These are phyloP conservation scores for Lichenostomus cassidix DNA, from an alignment of 2,113 vertebrate species.

Conservation along the genomic window DNA sequence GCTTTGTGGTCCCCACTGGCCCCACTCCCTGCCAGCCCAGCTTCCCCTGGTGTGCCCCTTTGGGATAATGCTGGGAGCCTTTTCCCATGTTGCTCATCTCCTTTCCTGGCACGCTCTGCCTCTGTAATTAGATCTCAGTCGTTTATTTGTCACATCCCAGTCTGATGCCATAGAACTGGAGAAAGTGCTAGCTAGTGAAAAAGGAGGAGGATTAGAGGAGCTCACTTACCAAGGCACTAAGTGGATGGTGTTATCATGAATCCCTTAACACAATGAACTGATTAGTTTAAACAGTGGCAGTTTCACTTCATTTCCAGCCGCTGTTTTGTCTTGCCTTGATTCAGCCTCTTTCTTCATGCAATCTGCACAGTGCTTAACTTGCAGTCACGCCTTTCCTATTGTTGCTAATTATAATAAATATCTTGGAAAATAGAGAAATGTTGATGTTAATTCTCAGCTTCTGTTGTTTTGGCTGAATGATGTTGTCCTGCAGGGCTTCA, in stretches of 20 bases:
- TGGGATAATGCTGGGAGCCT: neutral
- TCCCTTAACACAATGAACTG: slow-evolving; percentile 38
- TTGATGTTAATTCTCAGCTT: neutral
- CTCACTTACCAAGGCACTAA: slow-evolving; percentile 16
- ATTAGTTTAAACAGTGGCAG: slow-evolving; percentile 35
- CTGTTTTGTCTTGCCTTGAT: slow-evolving; percentile 1
- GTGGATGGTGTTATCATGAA: slow-evolving; percentile 22
- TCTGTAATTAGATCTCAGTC: slow-evolving; percentile 8
- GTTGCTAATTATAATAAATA: slow-evolving; percentile 1
- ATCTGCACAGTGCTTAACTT: neutral
- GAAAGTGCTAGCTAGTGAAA: slow-evolving; percentile 30
- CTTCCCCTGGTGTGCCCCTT: neutral
- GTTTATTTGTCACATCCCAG: slow-evolving; percentile 35
- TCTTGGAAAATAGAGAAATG: neutral
- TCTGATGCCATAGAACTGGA: slow-evolving; percentile 4
- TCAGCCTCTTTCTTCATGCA: neutral
- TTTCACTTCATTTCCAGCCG: slow-evolving; percentile 38
- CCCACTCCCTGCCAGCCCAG: neutral
- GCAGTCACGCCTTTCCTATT: neutral
- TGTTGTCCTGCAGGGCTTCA: neutral
- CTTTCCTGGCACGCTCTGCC: slow-evolving; percentile 12
- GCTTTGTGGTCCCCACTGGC: neutral
- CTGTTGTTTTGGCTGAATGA: neutral
- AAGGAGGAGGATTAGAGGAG: slow-evolving; percentile 39
- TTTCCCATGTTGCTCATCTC: slow-evolving; percentile 7